Evolutionary conservation across 2,113 vertebrate species (phyloP).

Genomic region (Anarrhichthys ocellatus): DNA sequence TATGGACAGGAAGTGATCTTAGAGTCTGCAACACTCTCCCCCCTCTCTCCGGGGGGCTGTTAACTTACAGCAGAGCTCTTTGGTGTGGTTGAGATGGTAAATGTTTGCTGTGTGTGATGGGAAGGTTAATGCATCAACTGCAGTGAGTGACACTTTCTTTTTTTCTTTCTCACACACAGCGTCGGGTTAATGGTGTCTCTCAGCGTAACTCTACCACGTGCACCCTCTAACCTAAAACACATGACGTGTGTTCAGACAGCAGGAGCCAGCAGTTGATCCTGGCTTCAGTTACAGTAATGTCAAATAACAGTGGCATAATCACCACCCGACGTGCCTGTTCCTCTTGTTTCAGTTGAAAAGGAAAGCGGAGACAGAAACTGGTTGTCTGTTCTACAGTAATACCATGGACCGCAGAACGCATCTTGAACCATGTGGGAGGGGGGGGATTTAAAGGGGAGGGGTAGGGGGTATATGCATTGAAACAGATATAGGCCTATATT

Average conservation of each 20-base stretch:
- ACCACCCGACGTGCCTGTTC: slow-evolving; percentile 16
- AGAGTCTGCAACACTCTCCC: slow-evolving; percentile 81
- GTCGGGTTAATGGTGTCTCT: slow-evolving; percentile 75
- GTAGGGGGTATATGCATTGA: too few species aligned
- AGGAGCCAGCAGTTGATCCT: slow-evolving; percentile 45
- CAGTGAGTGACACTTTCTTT: slow-evolving; percentile 4
- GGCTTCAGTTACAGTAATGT: slow-evolving; percentile 61
- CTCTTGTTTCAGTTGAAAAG: slow-evolving; percentile 17
- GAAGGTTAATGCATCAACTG: slow-evolving; percentile 19
- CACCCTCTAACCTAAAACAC: slow-evolving; percentile 76
- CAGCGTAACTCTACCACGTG: slow-evolving; percentile 64
- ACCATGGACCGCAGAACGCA: neutral
- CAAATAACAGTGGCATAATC: slow-evolving; percentile 65
- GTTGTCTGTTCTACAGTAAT: neutral
- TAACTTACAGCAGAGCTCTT: slow-evolving; percentile 88
- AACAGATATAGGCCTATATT: too few species aligned
- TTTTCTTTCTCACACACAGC: slow-evolving; percentile 47
- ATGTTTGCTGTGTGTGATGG: slow-evolving; percentile 30
- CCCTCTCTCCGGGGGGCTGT: slow-evolving; percentile 74
- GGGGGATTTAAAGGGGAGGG: too few species aligned
- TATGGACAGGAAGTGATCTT: slow-evolving; percentile 73
- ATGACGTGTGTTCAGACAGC: slow-evolving; percentile 55
- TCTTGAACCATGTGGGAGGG: too few species aligned
- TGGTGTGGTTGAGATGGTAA: slow-evolving; percentile 75
- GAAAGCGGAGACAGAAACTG: neutral